Conservation (phyloP, 2,113 vertebrate genomes). For the Ictidomys tridecemlineatus region DNA sequence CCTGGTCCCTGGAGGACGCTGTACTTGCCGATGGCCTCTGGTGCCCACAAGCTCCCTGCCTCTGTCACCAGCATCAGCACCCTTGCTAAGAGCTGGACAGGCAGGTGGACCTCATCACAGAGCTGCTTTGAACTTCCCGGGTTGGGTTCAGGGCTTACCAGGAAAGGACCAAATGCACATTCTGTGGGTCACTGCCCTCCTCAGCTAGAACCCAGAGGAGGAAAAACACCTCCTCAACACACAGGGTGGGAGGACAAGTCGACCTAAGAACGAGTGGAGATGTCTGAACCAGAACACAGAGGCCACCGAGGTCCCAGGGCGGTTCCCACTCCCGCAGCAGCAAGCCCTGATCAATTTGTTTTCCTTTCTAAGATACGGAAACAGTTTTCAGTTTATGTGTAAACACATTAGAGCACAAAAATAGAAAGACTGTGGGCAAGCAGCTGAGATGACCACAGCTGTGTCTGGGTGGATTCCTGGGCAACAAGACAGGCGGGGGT, state of each 20-base stretch:
- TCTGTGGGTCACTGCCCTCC: accelerated
- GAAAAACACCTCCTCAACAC: accelerated
- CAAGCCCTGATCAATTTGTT: accelerated
- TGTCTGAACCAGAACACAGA: not conserved
- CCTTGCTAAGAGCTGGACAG: not conserved
- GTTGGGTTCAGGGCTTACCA: not conserved
- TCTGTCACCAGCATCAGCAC: no score
- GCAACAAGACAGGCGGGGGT: accelerated
- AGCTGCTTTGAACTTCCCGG: not conserved
- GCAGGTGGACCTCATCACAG: not conserved
- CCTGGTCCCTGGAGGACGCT: accelerated
- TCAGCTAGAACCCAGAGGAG: no score
- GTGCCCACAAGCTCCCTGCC: accelerated
- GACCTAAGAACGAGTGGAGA: accelerated
- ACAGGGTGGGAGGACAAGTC: accelerated
- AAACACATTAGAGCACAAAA: not conserved
- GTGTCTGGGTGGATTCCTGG: not conserved
- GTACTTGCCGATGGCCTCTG: not conserved
- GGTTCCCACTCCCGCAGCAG: accelerated
- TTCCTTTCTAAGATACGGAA: not conserved
- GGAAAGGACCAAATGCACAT: not conserved
- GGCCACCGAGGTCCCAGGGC: accelerated
- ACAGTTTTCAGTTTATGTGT: not conserved
- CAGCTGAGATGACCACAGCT: not conserved
- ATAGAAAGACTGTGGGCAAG: accelerated